Evolutionary conservation across 2,888 invertebrate genomes (phyloP), one percentile per base, ranked within the genome.

Genomic region (Melitaea athalia): DNA sequence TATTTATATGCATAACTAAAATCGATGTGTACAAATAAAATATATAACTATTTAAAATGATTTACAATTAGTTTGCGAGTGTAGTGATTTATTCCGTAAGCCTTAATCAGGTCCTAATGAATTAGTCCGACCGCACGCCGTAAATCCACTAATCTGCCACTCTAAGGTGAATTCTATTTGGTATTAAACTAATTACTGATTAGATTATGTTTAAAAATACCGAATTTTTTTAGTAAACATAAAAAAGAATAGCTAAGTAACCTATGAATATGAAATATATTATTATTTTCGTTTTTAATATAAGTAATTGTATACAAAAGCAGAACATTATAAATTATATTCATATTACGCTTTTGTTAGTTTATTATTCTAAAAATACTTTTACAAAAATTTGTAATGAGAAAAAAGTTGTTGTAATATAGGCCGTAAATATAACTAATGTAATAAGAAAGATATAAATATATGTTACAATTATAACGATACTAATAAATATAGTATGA

Each of bases 141-240:
- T 78, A 79, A 79, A 76, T 74, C 75, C 73, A 77, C 77, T 79
- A 76, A 75, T 75, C 71, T 62, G 61, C 62, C 67, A 67, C 67
- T 62, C 55, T 55, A 66, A 24, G 55, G 61, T 62, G 50, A 68
- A 61, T 52, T 31, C 45, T 38, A 43, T 63, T 55, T 63, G 55
- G 17, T 52, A 63, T 38, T n/a, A 63, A 52, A 43, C 43, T 53
- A 53, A 63, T 63, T 63, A 63, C 42, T 42, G 47, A 49, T n/a
- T 49, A n/a, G 5, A 3, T 49, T 49, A 49, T n/a, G n/a, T 14
- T 14, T 6, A n/a, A n/a, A 49, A 49, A n/a, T 49, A n/a, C 14
- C n/a, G 8, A 38, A 24, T 2, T 2, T 1, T 24, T 49, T n/a
- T 50, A 15, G 14, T 50, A 14, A 50, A 50, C 0, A n/a, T 5